Conservation (phyloP, 2,113 vertebrate genomes). For the Silurus glanis region DNA sequence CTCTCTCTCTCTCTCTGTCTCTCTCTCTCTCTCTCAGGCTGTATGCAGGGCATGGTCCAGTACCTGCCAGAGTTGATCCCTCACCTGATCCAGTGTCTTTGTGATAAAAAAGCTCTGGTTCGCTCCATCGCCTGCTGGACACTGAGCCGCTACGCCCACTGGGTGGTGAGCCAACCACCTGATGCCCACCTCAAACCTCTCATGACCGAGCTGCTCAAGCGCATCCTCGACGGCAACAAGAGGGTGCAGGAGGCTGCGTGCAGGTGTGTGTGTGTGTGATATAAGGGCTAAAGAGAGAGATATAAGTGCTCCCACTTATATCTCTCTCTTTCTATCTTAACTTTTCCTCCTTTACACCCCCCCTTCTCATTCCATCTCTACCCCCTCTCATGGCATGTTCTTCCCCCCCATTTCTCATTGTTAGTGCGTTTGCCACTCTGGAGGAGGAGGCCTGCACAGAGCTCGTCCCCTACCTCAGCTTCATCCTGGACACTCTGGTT, state of each 20-base stretch:
- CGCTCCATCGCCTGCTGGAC: slow-evolving; percentile 97
- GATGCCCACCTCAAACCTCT: slow-evolving; percentile 92
- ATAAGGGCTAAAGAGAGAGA: too few relatives aligned
- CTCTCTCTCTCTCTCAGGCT: slow-evolving; percentile 68
- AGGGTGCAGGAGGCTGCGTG: slow-evolving; percentile 93
- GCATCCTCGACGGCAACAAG: slow-evolving; percentile 93
- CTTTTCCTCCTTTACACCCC: too few relatives aligned
- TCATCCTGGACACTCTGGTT: slow-evolving; percentile 92
- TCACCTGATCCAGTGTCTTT: slow-evolving; percentile 89
- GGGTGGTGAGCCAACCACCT: slow-evolving; percentile 92
- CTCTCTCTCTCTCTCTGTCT: neutral
- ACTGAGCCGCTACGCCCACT: slow-evolving; percentile 92
- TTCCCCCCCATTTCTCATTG: too few relatives aligned
- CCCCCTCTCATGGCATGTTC: too few relatives aligned
- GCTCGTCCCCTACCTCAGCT: slow-evolving; percentile 94
- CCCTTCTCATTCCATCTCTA: too few relatives aligned
- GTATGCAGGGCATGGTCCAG: slow-evolving; percentile 97
- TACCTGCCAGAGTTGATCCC: slow-evolving; percentile 93
- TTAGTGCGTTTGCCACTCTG: slow-evolving; percentile 89
- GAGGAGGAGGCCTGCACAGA: slow-evolving; percentile 94
- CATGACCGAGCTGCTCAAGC: slow-evolving; percentile 92
- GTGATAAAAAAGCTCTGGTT: slow-evolving; percentile 89
- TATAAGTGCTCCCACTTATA: neutral
- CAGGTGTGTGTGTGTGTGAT: slow-evolving; percentile 69
- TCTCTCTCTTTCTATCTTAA: neutral